Conservation (phyloP, 2,888 invertebrate species). For the Pheosia gnoma region DNA sequence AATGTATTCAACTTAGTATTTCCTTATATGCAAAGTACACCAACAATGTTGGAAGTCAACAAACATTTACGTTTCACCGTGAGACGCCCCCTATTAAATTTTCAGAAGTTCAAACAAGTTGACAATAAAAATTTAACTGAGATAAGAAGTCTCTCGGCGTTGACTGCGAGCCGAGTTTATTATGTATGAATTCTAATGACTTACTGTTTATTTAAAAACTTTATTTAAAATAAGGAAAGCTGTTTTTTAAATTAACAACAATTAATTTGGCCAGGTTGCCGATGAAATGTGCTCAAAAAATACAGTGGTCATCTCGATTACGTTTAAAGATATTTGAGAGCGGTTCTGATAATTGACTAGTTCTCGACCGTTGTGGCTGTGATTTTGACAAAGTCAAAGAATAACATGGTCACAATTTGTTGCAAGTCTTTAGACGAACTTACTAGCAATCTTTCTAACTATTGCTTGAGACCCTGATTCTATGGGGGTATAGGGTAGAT, state of each 20-base stretch:
- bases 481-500: too few species aligned
- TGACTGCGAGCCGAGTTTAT: conserved; percentile 12
- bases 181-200: conserved; percentile 17
- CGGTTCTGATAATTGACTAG: too few species aligned
- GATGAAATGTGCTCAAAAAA: too few species aligned
- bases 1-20: conserved; percentile 19
- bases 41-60: conserved; percentile 51
- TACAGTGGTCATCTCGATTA: too few species aligned
- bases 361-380: too few species aligned
- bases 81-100: conserved; percentile 52
- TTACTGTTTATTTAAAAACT: neutral
- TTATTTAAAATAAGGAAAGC: neutral
- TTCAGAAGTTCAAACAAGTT: conserved; percentile 54
- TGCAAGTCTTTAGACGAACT: too few species aligned
- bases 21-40: conserved; percentile 18
- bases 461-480: too few species aligned
- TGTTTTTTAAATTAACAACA: neutral
- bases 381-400: too few species aligned
- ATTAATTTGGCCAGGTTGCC: too few species aligned
- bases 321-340: too few species aligned
- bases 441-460: too few species aligned
- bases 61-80: conserved; percentile 42
- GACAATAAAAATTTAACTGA: conserved; percentile 55
- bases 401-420: too few species aligned
- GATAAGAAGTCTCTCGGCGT: conserved; percentile 45